Evolutionary conservation across 2,113 vertebrate genomes (phyloP).

Genomic region (Petrocephalus microphthalmus): DNA sequence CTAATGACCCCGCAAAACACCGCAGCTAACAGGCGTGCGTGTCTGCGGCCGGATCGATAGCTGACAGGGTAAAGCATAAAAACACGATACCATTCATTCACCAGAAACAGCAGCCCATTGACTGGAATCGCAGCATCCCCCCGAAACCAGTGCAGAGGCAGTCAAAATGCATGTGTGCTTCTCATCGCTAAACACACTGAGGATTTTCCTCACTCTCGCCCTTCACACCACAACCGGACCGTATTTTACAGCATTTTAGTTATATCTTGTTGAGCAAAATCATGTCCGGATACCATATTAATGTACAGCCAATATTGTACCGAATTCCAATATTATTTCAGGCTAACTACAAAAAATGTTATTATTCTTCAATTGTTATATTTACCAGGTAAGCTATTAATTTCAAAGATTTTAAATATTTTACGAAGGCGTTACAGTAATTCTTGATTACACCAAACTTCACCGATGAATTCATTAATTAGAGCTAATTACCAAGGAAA

Average conservation of each 20-base stretch:
- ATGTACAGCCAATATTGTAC: background rate
- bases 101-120: background rate
- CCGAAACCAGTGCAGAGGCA: background rate
- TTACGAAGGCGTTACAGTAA: conserved; percentile 6
- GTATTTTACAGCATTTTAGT: background rate
- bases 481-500: conserved; percentile 10
- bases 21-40: background rate
- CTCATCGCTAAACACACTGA: background rate
- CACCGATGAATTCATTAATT: conserved; percentile 16
- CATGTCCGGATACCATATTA: background rate
- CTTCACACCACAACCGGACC: background rate
- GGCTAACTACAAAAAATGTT: background rate
- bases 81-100: background rate
- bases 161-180: background rate
- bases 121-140: background rate
- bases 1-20: background rate
- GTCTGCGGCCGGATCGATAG: background rate
- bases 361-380: background rate
- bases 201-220: background rate
- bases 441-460: conserved; percentile 15
- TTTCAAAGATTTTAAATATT: conserved; percentile 4
- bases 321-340: background rate
- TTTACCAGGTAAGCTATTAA: background rate
- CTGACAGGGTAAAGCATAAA: conserved; percentile 4
- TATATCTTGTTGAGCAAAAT: background rate